phyloP scores from a whole-genome alignment of 1,140 invertebrate species.

The Anadara kagoshimensis region DNA sequence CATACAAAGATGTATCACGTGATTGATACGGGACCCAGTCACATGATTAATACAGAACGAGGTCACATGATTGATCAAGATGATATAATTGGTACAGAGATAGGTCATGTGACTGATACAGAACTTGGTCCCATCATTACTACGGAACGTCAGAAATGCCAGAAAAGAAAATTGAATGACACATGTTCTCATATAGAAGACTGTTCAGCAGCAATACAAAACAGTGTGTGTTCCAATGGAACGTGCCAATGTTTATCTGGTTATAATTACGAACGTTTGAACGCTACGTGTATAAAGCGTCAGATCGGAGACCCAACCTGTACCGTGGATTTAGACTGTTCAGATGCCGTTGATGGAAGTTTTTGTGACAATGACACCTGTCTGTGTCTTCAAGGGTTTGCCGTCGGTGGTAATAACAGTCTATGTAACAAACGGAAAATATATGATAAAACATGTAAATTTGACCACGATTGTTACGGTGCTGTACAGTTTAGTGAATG shows the following conservation, averaged over 20 bases:
- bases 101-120: background rate
- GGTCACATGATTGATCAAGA: background rate
- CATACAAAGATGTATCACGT: background rate
- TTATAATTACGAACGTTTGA: background rate
- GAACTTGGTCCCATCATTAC: background rate
- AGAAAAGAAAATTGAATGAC: background rate
- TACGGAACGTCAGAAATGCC: background rate
- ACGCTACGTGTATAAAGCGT: background rate
- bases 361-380: constrained; percentile 12
- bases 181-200: background rate
- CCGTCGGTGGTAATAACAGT: background rate
- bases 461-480: constrained; percentile 1
- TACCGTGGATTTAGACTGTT: constrained; percentile 6
- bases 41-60: too few relatives aligned
- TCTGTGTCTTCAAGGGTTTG: background rate
- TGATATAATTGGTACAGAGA: background rate
- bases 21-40: too few relatives aligned
- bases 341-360: background rate
- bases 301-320: background rate
- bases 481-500: constrained; percentile 9
- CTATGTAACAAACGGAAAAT: constrained; percentile 1
- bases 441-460: background rate
- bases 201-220: background rate
- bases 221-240: constrained; percentile 2
- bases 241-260: constrained; percentile 12